Conservation (phyloP, 64 coral and sea anemone species). For the Trachythela sp. region DNA sequence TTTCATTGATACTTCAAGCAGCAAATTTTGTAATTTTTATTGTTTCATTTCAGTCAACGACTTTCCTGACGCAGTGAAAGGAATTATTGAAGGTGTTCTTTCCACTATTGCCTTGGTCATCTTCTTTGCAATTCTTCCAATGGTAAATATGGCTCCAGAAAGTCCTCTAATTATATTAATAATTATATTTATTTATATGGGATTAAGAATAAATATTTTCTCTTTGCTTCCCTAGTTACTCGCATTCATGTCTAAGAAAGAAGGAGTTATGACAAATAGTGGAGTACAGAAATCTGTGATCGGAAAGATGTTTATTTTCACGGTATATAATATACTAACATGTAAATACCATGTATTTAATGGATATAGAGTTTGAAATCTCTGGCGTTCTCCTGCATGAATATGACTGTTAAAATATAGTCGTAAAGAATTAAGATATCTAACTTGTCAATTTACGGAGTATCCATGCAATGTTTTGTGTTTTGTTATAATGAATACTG, state of each 20-base stretch:
- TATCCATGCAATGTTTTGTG: no score
- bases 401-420: no score
- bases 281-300: constrained; percentile 46
- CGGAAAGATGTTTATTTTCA: constrained; percentile 69
- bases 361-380: no score
- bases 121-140: constrained; percentile 89
- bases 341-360: no score
- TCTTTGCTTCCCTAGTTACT: constrained; percentile 10
- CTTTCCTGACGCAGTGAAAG: constrained; percentile 28
- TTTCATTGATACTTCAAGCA: no score
- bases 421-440: no score
- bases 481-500: background rate
- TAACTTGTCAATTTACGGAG: no score
- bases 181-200: no score
- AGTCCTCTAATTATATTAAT: background rate
- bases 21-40: background rate
- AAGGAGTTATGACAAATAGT: constrained; percentile 50
- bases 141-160: constrained; percentile 47
- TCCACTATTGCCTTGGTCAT: constrained; percentile 62
- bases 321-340: constrained; percentile 35
- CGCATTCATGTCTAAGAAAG: constrained; percentile 40
- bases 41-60: constrained; percentile 50
- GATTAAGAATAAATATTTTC: background rate
- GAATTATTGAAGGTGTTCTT: constrained; percentile 91
- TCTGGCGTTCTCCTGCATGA: no score